Evolutionary conservation across 2,113 vertebrate genomes (phyloP).

Genomic region (Stomatorhinus ivindoensis): DNA sequence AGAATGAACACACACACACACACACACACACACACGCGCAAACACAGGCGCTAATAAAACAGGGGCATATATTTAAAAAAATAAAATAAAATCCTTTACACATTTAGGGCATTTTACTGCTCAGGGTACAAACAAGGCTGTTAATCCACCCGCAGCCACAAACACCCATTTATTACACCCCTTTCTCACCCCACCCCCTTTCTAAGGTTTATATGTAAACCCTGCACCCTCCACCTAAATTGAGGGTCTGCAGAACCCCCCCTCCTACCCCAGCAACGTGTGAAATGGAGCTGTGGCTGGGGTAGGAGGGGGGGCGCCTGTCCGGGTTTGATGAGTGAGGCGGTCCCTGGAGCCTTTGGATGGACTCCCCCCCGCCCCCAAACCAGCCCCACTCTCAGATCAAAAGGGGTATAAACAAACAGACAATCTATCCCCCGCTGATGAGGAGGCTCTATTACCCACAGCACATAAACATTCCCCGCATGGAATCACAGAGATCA

Average conservation of each 20-base stretch:
- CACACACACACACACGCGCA: neutral
- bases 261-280: neutral
- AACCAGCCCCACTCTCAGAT: neutral
- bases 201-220: neutral
- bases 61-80: neutral
- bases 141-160: neutral
- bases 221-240: neutral
- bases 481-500: neutral
- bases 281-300: neutral
- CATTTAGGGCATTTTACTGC: neutral
- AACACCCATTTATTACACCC: neutral
- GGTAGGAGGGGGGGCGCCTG: neutral
- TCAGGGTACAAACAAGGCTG: neutral
- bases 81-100: neutral
- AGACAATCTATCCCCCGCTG: neutral
- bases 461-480: neutral
- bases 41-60: neutral
- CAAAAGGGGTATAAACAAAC: neutral
- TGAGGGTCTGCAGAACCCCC: neutral
- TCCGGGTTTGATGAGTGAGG: too few relatives aligned
- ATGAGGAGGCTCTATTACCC: neutral
- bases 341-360: too few relatives aligned
- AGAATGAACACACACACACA: neutral
- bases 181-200: neutral
- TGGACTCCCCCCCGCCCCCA: too few relatives aligned